A percentile compares a stretch with the other conserved stretches of the same genome.
Evolutionary conservation across 2,888 invertebrate species (phyloP).

Genomic region (Rhagonycha lutea): DNA sequence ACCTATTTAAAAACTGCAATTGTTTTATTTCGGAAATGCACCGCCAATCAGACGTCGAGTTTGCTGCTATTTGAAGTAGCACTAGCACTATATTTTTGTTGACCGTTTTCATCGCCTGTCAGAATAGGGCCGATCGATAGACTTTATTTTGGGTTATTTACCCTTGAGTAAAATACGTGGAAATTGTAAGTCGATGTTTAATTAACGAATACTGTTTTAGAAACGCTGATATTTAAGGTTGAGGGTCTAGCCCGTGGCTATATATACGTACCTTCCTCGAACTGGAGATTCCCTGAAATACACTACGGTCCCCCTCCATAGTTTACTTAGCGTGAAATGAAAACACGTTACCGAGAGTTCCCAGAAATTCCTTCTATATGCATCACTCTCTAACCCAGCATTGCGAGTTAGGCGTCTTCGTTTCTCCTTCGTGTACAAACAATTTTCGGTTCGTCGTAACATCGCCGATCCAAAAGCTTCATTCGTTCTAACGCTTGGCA

Average conservation of each 20-base stretch:
- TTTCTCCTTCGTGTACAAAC: constrained; percentile 27
- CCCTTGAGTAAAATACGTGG: neutral
- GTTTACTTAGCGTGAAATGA: constrained; percentile 49
- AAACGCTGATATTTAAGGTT: constrained; percentile 29
- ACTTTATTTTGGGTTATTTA: neutral
- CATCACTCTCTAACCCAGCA: constrained; percentile 23
- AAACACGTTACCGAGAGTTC: constrained; percentile 53
- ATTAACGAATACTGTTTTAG: neutral
- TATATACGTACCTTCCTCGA: constrained; percentile 47
- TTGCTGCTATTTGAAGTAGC: too few species aligned
- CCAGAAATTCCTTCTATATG: constrained; percentile 40
- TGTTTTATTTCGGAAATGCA: neutral
- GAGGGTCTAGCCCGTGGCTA: constrained; percentile 36
- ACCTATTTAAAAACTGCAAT: neutral
- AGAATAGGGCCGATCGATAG: neutral
- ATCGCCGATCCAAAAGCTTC: constrained; percentile 32
- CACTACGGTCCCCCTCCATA: constrained; percentile 39
- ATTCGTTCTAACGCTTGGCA: constrained; percentile 30
- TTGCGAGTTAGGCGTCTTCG: constrained; percentile 17
- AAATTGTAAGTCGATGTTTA: neutral
- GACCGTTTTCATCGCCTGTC: neutral
- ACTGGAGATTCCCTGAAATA: constrained; percentile 53
- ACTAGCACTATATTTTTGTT: neutral
- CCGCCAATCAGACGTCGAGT: neutral
- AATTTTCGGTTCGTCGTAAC: constrained; percentile 18